These are phyloP conservation scores for Cygnus atratus DNA, from an alignment of 2,113 vertebrate genomes.

Conservation along the genomic window DNA sequence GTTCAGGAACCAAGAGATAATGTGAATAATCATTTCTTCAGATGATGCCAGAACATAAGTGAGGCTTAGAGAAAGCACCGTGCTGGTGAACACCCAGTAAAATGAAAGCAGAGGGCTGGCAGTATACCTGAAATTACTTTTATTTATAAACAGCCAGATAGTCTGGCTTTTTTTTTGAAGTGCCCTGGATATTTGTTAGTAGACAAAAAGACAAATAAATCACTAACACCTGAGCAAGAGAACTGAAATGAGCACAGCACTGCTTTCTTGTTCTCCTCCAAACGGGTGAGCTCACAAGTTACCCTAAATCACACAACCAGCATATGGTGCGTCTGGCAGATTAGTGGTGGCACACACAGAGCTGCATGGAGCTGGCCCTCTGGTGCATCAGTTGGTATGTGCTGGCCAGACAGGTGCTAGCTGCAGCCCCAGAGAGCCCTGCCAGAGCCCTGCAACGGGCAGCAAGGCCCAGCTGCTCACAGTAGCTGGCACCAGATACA, in stretches of 20 bases:
- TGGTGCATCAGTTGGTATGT: conserved; percentile 12
- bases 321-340: conserved; percentile 21
- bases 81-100: neutral
- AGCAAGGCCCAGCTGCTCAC: neutral
- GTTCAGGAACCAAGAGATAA: neutral
- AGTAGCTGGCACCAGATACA: conserved; percentile 17
- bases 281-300: conserved; percentile 14
- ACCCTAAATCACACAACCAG: neutral
- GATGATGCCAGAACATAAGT: neutral
- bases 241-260: neutral
- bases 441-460: neutral
- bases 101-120: neutral
- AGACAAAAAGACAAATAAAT: conserved; percentile 61
- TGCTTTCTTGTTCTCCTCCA: conserved; percentile 28
- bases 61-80: neutral
- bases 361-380: neutral
- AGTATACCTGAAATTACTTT: neutral
- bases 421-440: conserved; percentile 2
- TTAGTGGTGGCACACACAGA: neutral
- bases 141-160: neutral
- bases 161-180: neutral
- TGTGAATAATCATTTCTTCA: neutral
- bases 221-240: conserved; percentile 25
- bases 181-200: neutral
- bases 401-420: neutral